A percentile compares a stretch with the other conserved stretches of the same genome.
These are phyloP conservation scores for Bufo bufo DNA, from an alignment of 2,113 vertebrate species.

Conservation along the genomic window DNA sequence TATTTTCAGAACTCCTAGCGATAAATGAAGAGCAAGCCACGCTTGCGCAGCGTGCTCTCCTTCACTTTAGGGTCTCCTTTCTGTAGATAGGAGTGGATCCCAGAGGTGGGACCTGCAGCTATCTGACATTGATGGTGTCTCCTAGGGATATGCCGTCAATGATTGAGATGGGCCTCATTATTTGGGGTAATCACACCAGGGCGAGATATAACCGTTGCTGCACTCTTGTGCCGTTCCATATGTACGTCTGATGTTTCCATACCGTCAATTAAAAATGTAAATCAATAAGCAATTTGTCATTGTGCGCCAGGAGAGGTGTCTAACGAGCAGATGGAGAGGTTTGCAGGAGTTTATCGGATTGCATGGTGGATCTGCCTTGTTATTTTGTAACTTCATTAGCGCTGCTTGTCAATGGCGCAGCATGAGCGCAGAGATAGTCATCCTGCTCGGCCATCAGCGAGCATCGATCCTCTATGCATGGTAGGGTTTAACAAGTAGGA, in stretches of 20 bases:
- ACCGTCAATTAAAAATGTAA: background rate
- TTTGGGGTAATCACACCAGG: background rate
- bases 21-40: too few species aligned
- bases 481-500: background rate
- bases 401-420: background rate
- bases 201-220: background rate
- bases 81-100: too few species aligned
- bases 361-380: background rate
- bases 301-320: background rate
- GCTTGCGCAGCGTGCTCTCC: too few species aligned
- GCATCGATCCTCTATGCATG: background rate
- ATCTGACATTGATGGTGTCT: too few species aligned
- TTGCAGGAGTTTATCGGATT: background rate
- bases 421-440: background rate
- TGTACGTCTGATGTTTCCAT: background rate
- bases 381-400: background rate
- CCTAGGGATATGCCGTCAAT: too few species aligned
- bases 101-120: too few species aligned
- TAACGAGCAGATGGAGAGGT: background rate
- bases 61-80: too few species aligned
- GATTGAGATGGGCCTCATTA: background rate
- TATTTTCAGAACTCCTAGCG: too few species aligned
- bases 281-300: conserved; percentile 22
- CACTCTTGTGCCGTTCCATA: background rate
- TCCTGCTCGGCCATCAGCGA: background rate